These are phyloP conservation scores for Cebidichthys violaceus DNA, from an alignment of 2,113 vertebrate genomes.

Conservation along the genomic window DNA sequence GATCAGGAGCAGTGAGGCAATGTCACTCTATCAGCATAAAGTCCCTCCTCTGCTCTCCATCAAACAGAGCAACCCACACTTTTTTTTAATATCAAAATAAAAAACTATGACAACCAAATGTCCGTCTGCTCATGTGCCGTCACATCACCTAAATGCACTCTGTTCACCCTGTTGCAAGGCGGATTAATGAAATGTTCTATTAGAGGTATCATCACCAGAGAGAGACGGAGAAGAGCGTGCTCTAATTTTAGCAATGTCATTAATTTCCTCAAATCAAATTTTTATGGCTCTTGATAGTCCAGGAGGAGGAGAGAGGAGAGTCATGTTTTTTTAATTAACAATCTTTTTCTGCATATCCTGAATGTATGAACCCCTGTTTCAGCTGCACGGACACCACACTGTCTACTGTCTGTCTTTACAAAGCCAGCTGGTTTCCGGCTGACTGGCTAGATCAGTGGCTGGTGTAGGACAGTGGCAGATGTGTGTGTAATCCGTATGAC, in stretches of 20 bases:
- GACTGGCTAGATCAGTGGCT: constrained; percentile 70
- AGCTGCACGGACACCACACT: neutral
- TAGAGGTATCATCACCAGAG: constrained; percentile 35
- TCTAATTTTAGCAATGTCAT: constrained; percentile 39
- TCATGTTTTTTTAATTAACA: constrained; percentile 5
- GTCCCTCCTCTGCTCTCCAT: neutral
- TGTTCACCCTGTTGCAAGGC: neutral
- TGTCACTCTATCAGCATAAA: neutral
- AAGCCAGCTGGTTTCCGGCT: constrained; percentile 61
- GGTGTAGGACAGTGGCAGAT: constrained; percentile 65
- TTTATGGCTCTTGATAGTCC: constrained; percentile 13
- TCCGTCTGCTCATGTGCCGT: neutral
- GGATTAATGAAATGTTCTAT: constrained; percentile 48
- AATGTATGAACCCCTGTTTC: constrained; percentile 15
- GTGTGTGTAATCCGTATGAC: constrained; percentile 68
- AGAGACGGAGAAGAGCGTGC: constrained; percentile 4
- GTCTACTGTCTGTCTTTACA: constrained; percentile 31
- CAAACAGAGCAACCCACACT: neutral
- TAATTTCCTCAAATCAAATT: constrained; percentile 18
- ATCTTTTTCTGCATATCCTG: constrained; percentile 19
- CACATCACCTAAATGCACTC: constrained; percentile 11
- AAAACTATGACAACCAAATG: neutral
- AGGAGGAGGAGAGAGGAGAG: neutral
- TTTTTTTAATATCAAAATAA: neutral
- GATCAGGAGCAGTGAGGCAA: constrained; percentile 4